Evolutionary conservation across 2,797 vertebrate genomes (phyloP).

Genomic region (Florisuga fusca): DNA sequence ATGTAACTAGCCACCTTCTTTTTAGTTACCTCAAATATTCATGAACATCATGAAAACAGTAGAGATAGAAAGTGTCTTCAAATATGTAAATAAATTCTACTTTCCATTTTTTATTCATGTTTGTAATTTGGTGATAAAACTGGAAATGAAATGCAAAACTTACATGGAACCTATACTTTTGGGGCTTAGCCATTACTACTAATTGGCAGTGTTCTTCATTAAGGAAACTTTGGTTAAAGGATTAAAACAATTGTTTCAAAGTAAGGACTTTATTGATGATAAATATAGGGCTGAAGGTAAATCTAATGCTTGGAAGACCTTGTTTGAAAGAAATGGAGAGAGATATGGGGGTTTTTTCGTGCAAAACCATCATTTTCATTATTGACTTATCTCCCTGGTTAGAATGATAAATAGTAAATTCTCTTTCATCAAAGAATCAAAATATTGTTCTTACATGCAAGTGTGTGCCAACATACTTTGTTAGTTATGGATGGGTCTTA

Average conservation of each 20-base stretch:
- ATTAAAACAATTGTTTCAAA: not conserved
- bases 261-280: not conserved
- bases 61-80: not conserved
- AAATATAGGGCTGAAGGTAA: not conserved
- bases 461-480: not conserved
- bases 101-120: not conserved
- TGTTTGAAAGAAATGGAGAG: not conserved
- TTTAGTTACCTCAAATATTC: not conserved
- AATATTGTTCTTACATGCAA: not conserved
- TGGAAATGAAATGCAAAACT: not conserved
- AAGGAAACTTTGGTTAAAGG: not conserved
- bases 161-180: rapidly evolving
- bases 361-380: not conserved
- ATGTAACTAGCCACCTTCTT: not conserved
- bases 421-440: not conserved
- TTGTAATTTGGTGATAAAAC: not conserved
- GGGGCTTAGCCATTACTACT: not conserved
- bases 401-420: not conserved
- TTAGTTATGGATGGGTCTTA: not conserved
- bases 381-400: not conserved
- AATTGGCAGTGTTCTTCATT: not conserved
- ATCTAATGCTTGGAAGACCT: not conserved
- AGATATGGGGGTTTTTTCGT: rapidly evolving
- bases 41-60: not conserved
- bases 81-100: not conserved